Conservation (phyloP, 2,113 vertebrate species). For the Pedetes capensis region DNA sequence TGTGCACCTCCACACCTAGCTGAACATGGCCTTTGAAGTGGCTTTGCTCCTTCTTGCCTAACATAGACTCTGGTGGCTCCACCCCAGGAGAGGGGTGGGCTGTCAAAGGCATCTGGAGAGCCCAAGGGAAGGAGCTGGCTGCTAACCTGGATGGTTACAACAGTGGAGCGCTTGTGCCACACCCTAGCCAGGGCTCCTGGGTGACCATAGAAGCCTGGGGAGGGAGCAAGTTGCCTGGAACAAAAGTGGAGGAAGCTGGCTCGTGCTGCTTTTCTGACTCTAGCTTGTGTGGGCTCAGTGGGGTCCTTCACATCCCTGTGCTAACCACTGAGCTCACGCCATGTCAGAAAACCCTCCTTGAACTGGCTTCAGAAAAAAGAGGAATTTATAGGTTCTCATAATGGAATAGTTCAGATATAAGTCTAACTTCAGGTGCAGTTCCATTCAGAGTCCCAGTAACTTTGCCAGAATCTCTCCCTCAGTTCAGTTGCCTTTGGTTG, state of each 20-base stretch:
- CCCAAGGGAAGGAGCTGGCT: neutral
- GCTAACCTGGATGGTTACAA: neutral
- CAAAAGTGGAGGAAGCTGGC: neutral
- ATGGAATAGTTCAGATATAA: neutral
- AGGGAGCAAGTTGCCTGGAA: neutral
- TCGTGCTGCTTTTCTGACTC: neutral
- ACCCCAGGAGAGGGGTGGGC: neutral
- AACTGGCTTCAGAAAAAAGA: neutral
- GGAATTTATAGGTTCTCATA: neutral
- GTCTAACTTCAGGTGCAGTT: neutral
- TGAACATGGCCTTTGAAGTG: neutral
- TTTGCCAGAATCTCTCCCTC: neutral
- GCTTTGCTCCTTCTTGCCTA: neutral
- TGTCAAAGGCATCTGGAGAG: neutral
- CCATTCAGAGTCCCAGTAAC: neutral
- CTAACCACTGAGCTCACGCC: neutral
- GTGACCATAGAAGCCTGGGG: neutral
- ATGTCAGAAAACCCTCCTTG: neutral
- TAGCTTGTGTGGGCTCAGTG: neutral
- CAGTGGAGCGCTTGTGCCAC: neutral
- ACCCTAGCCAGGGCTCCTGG: neutral
- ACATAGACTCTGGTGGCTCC: neutral
- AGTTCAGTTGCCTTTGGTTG: neutral
- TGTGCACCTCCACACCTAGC: too few relatives aligned
- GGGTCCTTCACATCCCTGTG: neutral